A percentile compares a stretch with the other conserved stretches of the same genome.
Evolutionary conservation across 2,888 invertebrate species (phyloP).

Genomic region (Marasmarcha lunaedactyla): DNA sequence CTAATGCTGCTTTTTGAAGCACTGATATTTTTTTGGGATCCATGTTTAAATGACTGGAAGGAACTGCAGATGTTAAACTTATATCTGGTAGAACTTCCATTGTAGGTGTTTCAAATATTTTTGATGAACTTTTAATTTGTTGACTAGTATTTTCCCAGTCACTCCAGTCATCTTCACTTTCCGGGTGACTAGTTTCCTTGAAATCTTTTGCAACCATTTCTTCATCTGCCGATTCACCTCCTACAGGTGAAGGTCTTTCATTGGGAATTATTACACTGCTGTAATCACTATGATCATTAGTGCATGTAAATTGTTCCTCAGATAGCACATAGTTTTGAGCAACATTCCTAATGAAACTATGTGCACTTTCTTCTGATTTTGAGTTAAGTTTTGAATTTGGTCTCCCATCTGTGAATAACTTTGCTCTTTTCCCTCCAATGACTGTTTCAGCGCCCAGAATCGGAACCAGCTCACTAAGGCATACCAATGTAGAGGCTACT

Average conservation of each 20-base stretch:
- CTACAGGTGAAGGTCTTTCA: conserved; percentile 84
- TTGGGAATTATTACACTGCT: conserved; percentile 66
- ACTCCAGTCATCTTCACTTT: conserved; percentile 82
- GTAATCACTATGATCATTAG: conserved; percentile 26
- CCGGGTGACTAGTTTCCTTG: conserved; percentile 35
- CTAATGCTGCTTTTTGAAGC: conserved; percentile 48
- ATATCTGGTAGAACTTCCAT: too few relatives aligned
- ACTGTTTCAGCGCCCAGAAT: conserved; percentile 87
- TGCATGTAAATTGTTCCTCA: conserved; percentile 9
- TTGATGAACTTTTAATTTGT: background rate
- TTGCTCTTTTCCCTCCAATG: conserved; percentile 84
- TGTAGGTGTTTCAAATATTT: too few relatives aligned
- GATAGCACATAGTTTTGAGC: background rate
- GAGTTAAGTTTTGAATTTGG: conserved; percentile 68
- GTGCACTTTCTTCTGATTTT: conserved; percentile 13
- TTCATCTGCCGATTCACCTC: conserved; percentile 78
- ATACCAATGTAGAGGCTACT: conserved; percentile 83
- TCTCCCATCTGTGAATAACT: conserved; percentile 87
- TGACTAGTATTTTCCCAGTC: conserved; percentile 79
- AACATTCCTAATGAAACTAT: too few relatives aligned
- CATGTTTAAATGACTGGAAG: too few relatives aligned
- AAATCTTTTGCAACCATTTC: conserved; percentile 36
- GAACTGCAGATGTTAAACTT: too few relatives aligned
- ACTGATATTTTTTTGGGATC: conserved; percentile 25
- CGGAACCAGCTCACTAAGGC: conserved; percentile 86